Evolutionary conservation across 2,113 vertebrate genomes (phyloP).

Genomic region (Cynopterus brachyotis): DNA sequence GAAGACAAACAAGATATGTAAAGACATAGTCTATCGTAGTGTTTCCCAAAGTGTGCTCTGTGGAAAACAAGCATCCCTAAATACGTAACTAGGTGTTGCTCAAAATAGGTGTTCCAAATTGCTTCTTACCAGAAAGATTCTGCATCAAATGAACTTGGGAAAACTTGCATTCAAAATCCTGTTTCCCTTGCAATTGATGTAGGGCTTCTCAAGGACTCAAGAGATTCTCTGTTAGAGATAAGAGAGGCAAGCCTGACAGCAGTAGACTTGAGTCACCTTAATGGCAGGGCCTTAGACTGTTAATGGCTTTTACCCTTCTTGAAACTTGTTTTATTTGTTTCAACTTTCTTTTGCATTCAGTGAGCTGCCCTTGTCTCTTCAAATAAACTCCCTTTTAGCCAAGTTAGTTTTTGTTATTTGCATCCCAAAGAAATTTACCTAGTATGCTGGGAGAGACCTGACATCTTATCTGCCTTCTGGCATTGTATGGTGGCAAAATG

Average conservation of each 20-base stretch:
- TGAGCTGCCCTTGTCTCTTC: background rate
- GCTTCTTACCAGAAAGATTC: background rate
- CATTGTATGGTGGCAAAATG: background rate
- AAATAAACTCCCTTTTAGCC: background rate
- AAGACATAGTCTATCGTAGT: background rate
- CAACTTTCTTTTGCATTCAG: background rate
- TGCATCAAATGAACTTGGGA: background rate
- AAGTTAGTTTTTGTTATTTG: constrained; percentile 13
- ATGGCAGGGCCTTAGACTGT: background rate
- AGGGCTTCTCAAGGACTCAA: background rate
- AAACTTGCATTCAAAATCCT: background rate
- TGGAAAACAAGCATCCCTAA: background rate
- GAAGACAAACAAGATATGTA: constrained; percentile 43
- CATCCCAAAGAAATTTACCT: background rate
- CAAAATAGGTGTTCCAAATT: background rate
- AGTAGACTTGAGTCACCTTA: background rate
- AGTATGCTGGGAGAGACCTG: background rate
- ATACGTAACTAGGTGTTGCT: background rate
- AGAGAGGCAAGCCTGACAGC: background rate
- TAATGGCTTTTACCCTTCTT: background rate
- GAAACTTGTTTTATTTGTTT: background rate
- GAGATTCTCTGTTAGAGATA: background rate
- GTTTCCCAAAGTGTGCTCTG: background rate
- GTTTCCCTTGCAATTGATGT: background rate
- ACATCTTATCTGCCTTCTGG: background rate